Base-by-base conservation (phyloP, 2,113 vertebrate genomes). In the Orycteropus afer region DNA sequence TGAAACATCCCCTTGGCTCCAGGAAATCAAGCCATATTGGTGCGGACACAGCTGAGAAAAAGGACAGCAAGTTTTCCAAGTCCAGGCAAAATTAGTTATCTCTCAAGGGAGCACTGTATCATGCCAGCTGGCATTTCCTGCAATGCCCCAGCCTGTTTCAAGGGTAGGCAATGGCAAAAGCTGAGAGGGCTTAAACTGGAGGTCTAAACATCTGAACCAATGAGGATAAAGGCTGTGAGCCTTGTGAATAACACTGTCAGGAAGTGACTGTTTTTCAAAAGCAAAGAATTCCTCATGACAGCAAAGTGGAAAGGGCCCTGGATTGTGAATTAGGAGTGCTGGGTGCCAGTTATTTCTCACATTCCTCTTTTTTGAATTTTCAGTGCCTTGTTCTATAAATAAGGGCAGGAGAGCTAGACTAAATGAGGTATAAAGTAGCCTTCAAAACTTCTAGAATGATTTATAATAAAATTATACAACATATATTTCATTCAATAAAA, bases 41-140 rank as follows among this genome's bases (percentile, higher is more conserved):
- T 88, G 37, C 77, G 93, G 89, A 85, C 92, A 89, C 79, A 89
- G 84, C 80, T 91, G 93, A 77, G 63, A 27, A 97, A 83, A 93
- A 87, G 89, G 87, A 88, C 93, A 93, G 53, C 76, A 17, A 80
- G 37, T 84, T 92, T 87, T 57, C 67, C 74, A 49, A 65, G 57
- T 67, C 83, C 82, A 69, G 78, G 69, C 25, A 89, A 83, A 83
- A 73, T 37, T 32, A 92, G 81, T 51, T 53, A 67, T 86, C 45
- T 90, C 80, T 71, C 88, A 42, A 57, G 32, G 18, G 78, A 78
- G 42, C 7, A 12, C 45, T 89, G 49, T 47, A 25, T 45, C 78
- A 42, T 22, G 92, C 89, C 90, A 89, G 88, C 82, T 97, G 95
- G 95, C 92, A 78, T 82, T 69, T 57, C 89, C 86, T 55, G 81